Conservation (phyloP, 92 coral and sea anemone species). For the Plumapathes pennacea region DNA sequence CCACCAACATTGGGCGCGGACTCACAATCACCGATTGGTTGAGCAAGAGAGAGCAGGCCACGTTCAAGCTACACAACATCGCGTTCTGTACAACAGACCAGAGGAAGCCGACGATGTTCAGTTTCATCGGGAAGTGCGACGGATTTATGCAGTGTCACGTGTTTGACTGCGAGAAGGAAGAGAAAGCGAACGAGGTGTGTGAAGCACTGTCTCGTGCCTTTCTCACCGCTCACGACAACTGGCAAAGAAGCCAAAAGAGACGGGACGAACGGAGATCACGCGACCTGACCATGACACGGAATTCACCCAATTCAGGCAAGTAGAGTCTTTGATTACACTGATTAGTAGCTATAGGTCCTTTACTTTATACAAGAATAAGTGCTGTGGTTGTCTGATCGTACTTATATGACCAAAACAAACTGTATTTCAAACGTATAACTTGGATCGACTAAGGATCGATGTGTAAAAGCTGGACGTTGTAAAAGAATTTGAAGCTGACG, state of each 20-base stretch:
- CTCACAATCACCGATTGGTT: constrained; percentile 60
- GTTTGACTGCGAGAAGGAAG: constrained; percentile 70
- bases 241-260: constrained; percentile 58
- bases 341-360: too few relatives aligned
- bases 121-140: constrained; percentile 77
- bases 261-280: constrained; percentile 43
- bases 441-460: too few relatives aligned
- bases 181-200: constrained; percentile 64
- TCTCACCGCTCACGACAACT: constrained; percentile 67
- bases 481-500: too few relatives aligned
- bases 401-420: too few relatives aligned
- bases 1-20: constrained; percentile 77
- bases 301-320: too few relatives aligned
- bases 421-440: too few relatives aligned
- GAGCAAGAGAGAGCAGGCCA: constrained; percentile 44
- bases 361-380: too few relatives aligned
- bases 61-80: constrained; percentile 73
- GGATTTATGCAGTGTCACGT: constrained; percentile 78
- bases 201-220: constrained; percentile 75
- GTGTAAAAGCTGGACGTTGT: too few relatives aligned
- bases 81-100: constrained; percentile 81
- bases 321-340: too few relatives aligned
- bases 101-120: constrained; percentile 59
- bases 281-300: too few relatives aligned
- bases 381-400: too few relatives aligned